These are phyloP conservation scores for Xestobium rufovillosum DNA, from an alignment of 2,888 invertebrate genomes.

Conservation along the genomic window DNA sequence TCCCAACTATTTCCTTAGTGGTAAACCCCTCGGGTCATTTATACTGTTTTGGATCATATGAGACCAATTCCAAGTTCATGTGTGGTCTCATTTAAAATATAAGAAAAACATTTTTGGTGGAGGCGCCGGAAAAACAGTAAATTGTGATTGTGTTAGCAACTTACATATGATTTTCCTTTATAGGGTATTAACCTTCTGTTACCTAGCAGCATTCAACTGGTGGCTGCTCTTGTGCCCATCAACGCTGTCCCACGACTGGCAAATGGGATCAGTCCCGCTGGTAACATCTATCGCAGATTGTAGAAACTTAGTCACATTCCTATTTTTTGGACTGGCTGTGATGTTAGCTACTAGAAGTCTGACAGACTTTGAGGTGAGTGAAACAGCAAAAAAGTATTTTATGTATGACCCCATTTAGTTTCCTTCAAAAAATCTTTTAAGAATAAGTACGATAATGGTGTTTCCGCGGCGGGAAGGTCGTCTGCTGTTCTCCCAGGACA, in stretches of 20 bases:
- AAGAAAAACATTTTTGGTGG: too few relatives aligned
- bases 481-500: too few relatives aligned
- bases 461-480: too few relatives aligned
- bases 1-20: too few relatives aligned
- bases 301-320: conserved; percentile 64
- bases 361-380: conserved; percentile 60
- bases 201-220: conserved; percentile 75
- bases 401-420: background rate
- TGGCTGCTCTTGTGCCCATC: conserved; percentile 76
- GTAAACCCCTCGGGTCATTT: too few relatives aligned
- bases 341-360: conserved; percentile 56
- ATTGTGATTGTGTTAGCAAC: too few relatives aligned
- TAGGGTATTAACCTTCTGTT: conserved; percentile 75
- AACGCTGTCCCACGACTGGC: conserved; percentile 81
- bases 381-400: too few relatives aligned
- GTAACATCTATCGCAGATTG: conserved; percentile 63
- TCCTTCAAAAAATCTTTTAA: background rate
- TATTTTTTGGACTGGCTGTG: conserved; percentile 55
- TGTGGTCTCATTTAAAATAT: too few relatives aligned
- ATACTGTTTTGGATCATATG: too few relatives aligned
- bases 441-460: background rate
- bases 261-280: conserved; percentile 79
- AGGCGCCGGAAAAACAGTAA: too few relatives aligned
- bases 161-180: conserved; percentile 36
- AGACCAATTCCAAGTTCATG: too few relatives aligned